Conservation (phyloP, 2,113 vertebrate species). For the Tringa solitaria region DNA sequence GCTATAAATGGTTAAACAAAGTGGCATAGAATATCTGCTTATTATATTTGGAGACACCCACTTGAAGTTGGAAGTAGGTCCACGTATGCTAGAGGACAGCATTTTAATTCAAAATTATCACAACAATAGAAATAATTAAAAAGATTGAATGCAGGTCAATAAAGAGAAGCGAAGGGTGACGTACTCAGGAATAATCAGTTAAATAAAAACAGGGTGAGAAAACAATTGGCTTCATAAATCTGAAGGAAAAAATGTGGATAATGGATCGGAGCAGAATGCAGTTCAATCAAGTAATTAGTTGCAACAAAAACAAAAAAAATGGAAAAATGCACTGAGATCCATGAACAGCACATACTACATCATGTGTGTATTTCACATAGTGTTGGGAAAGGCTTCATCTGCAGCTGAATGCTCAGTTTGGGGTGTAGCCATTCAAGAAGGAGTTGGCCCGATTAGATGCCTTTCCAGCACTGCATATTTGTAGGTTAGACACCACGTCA, state of each 20-base stretch:
- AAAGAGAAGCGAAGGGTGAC: neutral
- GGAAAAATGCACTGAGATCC: neutral
- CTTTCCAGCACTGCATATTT: neutral
- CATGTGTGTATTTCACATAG: neutral
- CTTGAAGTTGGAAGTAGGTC: neutral
- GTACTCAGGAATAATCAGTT: neutral
- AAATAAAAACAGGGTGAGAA: neutral
- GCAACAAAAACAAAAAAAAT: neutral
- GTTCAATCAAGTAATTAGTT: neutral
- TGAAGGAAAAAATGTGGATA: neutral
- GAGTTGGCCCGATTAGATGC: neutral
- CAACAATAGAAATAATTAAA: neutral
- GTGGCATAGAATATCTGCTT: neutral
- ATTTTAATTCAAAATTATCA: neutral
- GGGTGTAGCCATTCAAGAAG: neutral
- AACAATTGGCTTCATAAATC: neutral
- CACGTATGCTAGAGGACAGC: neutral
- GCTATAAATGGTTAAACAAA: neutral
- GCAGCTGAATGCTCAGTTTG: neutral
- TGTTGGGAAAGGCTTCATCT: neutral
- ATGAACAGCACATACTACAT: neutral
- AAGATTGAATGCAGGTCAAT: neutral
- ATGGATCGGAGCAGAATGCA: neutral
- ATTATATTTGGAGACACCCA: neutral
- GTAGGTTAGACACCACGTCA: neutral